These are phyloP conservation scores for Leptopilina myrica DNA, from an alignment of 2,888 invertebrate species.

Conservation along the genomic window DNA sequence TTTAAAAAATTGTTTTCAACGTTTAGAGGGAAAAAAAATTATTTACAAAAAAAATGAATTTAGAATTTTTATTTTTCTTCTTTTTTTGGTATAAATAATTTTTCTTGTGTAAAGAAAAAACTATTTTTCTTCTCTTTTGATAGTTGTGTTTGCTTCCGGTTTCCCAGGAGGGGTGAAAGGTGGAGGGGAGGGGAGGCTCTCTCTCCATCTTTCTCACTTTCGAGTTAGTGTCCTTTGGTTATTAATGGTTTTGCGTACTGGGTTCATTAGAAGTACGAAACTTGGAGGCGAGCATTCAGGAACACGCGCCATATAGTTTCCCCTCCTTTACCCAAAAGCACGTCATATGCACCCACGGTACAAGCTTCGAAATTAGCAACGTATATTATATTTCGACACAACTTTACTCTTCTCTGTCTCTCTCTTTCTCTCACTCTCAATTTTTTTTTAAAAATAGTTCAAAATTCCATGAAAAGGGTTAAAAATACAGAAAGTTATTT, in stretches of 20 bases:
- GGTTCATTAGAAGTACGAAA: slow-evolving; percentile 72
- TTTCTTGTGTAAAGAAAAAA: too few species aligned
- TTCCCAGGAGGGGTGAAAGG: not conserved
- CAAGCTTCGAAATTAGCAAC: slow-evolving; percentile 55
- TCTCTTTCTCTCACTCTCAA: too few species aligned
- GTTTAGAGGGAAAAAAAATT: too few species aligned
- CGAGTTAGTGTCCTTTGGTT: slow-evolving; percentile 61
- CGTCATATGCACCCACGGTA: slow-evolving; percentile 56
- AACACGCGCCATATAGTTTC: slow-evolving; percentile 50
- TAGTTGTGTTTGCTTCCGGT: slow-evolving; percentile 10
- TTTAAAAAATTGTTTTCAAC: too few species aligned
- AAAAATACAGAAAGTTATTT: not conserved
- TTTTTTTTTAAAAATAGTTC: slow-evolving; percentile 8
- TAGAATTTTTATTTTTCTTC: too few species aligned
- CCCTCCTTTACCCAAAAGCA: slow-evolving; percentile 48
- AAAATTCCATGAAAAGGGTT: not conserved
- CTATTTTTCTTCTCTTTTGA: not conserved
- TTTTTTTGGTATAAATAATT: too few species aligned
- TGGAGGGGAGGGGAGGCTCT: not conserved
- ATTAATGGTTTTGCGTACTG: slow-evolving; percentile 73
- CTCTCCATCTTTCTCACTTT: not conserved
- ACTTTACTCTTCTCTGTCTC: slow-evolving; percentile 38
- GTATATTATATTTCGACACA: slow-evolving; percentile 57
- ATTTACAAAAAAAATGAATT: too few species aligned
- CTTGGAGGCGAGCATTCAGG: slow-evolving; percentile 56